Evolutionary conservation across 2,797 vertebrate species (phyloP).

Genomic region (Adrianichthys oophorus): DNA sequence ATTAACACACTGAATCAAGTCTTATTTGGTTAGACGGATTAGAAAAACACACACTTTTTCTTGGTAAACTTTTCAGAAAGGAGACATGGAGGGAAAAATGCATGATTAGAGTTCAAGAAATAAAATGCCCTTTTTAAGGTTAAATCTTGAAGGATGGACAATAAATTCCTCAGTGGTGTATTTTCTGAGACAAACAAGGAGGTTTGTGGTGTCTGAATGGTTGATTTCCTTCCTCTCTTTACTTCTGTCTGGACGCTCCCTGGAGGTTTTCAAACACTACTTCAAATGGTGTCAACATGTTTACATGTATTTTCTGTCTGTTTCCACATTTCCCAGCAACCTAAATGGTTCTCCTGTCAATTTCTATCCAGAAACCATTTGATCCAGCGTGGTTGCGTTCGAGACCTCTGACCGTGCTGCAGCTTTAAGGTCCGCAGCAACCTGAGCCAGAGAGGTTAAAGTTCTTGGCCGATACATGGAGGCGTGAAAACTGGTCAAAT

Average conservation of each 20-base stretch:
- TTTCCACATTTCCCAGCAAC: not conserved
- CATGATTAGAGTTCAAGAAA: no score
- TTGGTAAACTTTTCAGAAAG: no score
- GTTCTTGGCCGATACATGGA: slow-evolving; percentile 36
- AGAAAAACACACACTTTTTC: no score
- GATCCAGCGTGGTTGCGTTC: slow-evolving; percentile 39
- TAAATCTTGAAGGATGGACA: no score
- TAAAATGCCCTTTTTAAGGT: no score
- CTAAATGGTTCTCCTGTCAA: slow-evolving; percentile 21
- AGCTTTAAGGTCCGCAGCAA: slow-evolving; percentile 46
- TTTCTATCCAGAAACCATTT: slow-evolving; percentile 45
- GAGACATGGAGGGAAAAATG: no score
- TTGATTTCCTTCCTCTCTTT: not conserved
- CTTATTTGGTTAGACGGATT: not conserved
- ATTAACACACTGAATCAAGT: not conserved
- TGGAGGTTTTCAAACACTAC: not conserved
- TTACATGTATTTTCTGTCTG: slow-evolving; percentile 17
- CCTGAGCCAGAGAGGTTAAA: slow-evolving; percentile 41
- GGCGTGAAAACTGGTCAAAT: slow-evolving; percentile 49
- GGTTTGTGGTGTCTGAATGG: not conserved
- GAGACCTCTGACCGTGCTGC: slow-evolving; percentile 56
- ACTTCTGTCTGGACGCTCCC: not conserved
- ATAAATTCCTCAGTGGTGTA: no score
- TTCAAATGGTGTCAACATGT: slow-evolving; percentile 2
- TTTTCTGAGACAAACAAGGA: not conserved